Evolutionary conservation across 2,797 vertebrate genomes (phyloP).

Genomic region (Gymnothorax javanicus): DNA sequence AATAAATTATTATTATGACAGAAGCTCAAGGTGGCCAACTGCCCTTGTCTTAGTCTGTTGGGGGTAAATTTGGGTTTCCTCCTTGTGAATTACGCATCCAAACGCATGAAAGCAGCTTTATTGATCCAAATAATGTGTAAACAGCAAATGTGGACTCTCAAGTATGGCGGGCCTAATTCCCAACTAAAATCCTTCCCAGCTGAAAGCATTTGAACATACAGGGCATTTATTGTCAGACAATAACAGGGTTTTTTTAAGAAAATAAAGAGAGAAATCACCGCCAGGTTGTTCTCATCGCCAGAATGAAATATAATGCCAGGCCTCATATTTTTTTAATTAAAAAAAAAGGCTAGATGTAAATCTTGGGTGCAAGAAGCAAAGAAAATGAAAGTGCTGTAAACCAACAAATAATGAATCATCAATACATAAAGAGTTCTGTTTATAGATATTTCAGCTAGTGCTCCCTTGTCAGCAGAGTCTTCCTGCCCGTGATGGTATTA

Average conservation of each 20-base stretch:
- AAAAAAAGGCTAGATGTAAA: neutral
- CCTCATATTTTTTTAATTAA: neutral
- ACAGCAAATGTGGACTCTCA: neutral
- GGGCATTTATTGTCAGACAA: neutral
- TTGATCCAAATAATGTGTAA: constrained; percentile 1
- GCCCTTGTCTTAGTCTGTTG: neutral
- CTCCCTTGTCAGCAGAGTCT: neutral
- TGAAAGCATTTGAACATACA: neutral
- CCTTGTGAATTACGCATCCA: neutral
- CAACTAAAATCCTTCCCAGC: neutral
- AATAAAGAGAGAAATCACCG: neutral
- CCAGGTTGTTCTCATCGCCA: neutral
- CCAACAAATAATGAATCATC: neutral
- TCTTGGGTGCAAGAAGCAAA: neutral
- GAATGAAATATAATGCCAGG: neutral
- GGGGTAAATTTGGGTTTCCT: neutral
- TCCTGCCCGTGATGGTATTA: neutral
- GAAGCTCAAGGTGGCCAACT: neutral
- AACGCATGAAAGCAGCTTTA: neutral
- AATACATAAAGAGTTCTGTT: neutral
- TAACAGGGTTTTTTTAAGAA: neutral
- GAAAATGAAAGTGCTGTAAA: neutral
- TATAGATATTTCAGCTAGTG: constrained; percentile 6
- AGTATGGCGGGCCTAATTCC: neutral
- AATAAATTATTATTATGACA: neutral